Percentiles rank a stretch among this genome's conserved stretches.
Evolutionary conservation across 1,140 invertebrate species (phyloP).

Genomic region (Hestina assimilis): DNA sequence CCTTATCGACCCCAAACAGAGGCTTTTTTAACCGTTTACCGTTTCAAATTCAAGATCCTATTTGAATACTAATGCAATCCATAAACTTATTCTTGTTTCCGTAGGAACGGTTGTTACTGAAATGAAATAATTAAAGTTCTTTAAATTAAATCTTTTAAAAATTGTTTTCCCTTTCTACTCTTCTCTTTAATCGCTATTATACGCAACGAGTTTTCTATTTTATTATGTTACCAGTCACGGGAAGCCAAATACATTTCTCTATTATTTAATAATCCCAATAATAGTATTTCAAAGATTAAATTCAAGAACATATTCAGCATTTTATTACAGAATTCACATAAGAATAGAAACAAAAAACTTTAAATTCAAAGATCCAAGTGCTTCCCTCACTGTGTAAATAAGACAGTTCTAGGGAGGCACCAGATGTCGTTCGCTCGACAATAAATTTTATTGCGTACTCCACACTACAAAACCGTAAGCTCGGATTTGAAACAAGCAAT

Average conservation of each 20-base stretch:
- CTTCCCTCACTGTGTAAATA: conserved; percentile 13
- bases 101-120: neutral
- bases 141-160: no score
- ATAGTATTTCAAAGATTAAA: neutral
- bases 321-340: neutral
- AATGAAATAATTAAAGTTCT: neutral
- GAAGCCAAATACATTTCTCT: no score
- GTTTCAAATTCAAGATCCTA: neutral
- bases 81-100: neutral
- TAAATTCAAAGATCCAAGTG: conserved; percentile 18
- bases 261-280: no score
- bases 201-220: no score
- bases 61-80: conserved; percentile 10
- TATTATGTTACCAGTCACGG: no score
- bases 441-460: conserved; percentile 73
- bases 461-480: conserved; percentile 62
- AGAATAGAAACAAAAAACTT: conserved; percentile 8
- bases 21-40: conserved; percentile 1
- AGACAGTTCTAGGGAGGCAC: conserved; percentile 43
- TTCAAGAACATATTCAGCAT: neutral
- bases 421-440: conserved; percentile 69
- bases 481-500: conserved; percentile 58
- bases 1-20: conserved; percentile 1
- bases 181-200: no score
- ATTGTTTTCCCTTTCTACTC: no score